Base-by-base conservation (phyloP, 2,113 vertebrate genomes). In the Dicentrarchus labrax region DNA sequence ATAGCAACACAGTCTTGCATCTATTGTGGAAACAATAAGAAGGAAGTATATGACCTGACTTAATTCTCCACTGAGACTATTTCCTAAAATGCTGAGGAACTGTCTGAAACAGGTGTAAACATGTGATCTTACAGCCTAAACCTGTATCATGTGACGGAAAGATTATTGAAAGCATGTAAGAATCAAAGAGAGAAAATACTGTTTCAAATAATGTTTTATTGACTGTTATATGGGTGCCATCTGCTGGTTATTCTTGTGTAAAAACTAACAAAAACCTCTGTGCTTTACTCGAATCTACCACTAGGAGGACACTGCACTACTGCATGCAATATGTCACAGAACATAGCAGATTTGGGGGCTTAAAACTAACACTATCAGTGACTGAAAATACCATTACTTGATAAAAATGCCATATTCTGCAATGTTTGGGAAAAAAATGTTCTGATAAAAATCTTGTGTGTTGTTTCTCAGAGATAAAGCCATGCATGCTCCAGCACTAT, bases 171-270 rank as follows among this genome's bases (percentile, higher is more conserved):
- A 39, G 4, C 16, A 43, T 21, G 3, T 3, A 24, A 38, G 36
- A 39, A 17, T 38, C 12, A 65, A 62, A 41, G n/a, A 30, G 39
- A 51, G 9, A 43, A 56, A 61, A 56, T 53, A 9, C 54, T 10
- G 9, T 3, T 15, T 51, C 16, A 56, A 7, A 47, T 47, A 8
- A 4, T 59, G 15, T 16, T 82, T 36, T 61, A 22, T 70, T 84
- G 5, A 16, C 60, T 88, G 76, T 82, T 48, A 53, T 84, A 45
- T 86, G 48, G 59, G 45, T 67, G 91, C 93, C 94, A 92, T 88
- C 94, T 94, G 90, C 92, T 94, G 93, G 91, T 83, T 30, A 36
- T 10, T 73, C 45, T 4, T 67, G 16, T 74, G 41, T 60, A 61
- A 24, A 68, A 68, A 36, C 30, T 30, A 4, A 21, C 3, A 36